Evolutionary conservation across 2,113 vertebrate species (phyloP).

Genomic region (Helogale parvula): DNA sequence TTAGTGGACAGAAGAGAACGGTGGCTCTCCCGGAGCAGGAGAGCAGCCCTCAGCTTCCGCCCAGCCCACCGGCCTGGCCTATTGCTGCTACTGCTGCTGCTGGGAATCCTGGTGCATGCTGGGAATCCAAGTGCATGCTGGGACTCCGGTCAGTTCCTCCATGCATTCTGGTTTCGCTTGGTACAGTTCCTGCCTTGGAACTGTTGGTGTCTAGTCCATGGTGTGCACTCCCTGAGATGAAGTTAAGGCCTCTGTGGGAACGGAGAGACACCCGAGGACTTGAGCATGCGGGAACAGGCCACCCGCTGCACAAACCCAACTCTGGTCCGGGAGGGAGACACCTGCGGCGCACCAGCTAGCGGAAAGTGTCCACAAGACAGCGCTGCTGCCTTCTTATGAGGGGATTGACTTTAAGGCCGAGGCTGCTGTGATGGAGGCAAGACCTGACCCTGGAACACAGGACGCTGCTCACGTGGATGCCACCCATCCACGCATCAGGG

Average conservation of each 20-base stretch:
- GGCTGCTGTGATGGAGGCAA: background rate
- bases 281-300: background rate
- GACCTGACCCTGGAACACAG: background rate
- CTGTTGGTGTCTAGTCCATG: conserved; percentile 33
- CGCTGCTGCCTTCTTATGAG: background rate
- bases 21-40: conserved; percentile 72
- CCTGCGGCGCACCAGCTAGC: accelerated
- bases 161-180: conserved; percentile 62
- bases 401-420: background rate
- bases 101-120: conserved; percentile 74
- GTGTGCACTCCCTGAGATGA: background rate
- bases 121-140: conserved; percentile 76
- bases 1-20: conserved; percentile 71
- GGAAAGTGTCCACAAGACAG: background rate
- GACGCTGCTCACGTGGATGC: background rate
- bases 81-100: conserved; percentile 82
- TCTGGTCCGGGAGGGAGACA: background rate
- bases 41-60: conserved; percentile 66
- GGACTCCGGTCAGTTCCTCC: conserved; percentile 59
- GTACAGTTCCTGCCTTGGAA: conserved; percentile 55
- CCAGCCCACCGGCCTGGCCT: conserved; percentile 62
- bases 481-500: accelerated
- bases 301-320: background rate
- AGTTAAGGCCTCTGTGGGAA: background rate
- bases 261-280: background rate